Evolutionary conservation across 53 echinoderm and acorn worm genomes (phyloP).

Genomic region (Astropecten irregularis): DNA sequence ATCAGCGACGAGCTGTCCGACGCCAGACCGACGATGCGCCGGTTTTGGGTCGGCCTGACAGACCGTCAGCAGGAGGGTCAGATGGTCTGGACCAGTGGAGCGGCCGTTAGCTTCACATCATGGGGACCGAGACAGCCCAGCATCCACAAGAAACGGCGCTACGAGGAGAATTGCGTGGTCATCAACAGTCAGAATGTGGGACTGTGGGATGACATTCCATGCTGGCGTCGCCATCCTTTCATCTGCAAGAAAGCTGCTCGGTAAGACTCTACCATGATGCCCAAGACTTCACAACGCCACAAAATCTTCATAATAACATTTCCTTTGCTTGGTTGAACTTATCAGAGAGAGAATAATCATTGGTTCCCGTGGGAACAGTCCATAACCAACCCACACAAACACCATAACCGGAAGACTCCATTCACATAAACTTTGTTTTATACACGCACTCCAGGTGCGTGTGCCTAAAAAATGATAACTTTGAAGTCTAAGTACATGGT

Average conservation of each 20-base stretch:
- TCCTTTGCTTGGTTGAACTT: too few species aligned
- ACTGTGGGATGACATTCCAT: conserved; percentile 22
- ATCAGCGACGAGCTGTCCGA: conserved; percentile 18
- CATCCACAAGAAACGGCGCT: conserved; percentile 20
- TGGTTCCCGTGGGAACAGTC: too few species aligned
- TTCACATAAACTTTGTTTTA: too few species aligned
- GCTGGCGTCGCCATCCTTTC: conserved; percentile 19
- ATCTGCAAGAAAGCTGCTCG: conserved; percentile 30
- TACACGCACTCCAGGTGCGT: too few species aligned
- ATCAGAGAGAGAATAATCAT: too few species aligned
- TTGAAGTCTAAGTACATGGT: too few species aligned
- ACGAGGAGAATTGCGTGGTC: conserved; percentile 23
- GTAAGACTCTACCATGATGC: too few species aligned
- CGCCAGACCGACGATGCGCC: conserved; percentile 15
- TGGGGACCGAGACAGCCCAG: conserved; percentile 28
- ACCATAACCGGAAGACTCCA: too few species aligned
- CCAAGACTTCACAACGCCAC: too few species aligned
- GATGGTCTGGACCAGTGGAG: conserved; percentile 8
- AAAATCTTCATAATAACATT: too few species aligned
- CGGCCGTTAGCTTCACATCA: background rate
- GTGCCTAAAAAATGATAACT: too few species aligned
- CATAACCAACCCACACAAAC: too few species aligned
- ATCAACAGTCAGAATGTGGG: background rate
- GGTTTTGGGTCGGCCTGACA: conserved; percentile 28
- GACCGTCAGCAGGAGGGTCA: background rate